A percentile compares a stretch with the other conserved stretches of the same genome.
These are phyloP conservation scores for Mastacembelus armatus DNA, from an alignment of 2,797 vertebrate species.

Conservation along the genomic window DNA sequence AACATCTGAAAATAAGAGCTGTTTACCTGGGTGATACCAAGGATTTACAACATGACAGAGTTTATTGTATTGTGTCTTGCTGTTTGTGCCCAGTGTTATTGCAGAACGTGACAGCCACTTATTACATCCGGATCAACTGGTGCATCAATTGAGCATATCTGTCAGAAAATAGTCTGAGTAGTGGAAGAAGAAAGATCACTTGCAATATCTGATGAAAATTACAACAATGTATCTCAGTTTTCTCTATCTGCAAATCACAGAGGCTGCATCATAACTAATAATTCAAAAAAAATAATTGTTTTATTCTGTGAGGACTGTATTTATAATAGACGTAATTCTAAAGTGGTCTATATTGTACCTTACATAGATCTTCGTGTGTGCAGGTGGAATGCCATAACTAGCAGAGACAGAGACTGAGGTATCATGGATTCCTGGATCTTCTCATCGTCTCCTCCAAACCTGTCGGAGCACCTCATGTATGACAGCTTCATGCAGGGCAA, in stretches of 20 bases:
- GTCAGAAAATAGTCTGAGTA: constrained; percentile 1
- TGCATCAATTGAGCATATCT: background rate
- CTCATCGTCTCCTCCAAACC: constrained; percentile 79
- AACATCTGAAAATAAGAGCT: background rate
- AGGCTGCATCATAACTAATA: constrained; percentile 14
- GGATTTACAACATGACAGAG: background rate
- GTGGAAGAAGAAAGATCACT: background rate
- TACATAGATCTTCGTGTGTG: constrained; percentile 16
- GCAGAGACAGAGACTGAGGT: constrained; percentile 27
- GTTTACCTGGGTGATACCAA: background rate
- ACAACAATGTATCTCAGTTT: constrained; percentile 1
- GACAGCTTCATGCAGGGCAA: constrained; percentile 77
- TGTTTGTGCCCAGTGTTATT: background rate
- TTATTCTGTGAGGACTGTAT: background rate
- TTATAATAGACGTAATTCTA: background rate
- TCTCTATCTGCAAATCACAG: background rate
- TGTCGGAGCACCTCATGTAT: constrained; percentile 79
- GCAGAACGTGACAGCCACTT: constrained; percentile 7
- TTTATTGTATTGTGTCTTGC: background rate
- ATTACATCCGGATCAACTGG: constrained; percentile 18
- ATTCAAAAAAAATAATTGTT: background rate
- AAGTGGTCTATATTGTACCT: constrained; percentile 11
- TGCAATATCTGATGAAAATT: constrained; percentile 13
- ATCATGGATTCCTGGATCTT: constrained; percentile 82
- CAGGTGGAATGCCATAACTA: constrained; percentile 69